These are phyloP conservation scores for Gymnosoma rotundatum DNA, from an alignment of 2,888 invertebrate species.

Conservation along the genomic window DNA sequence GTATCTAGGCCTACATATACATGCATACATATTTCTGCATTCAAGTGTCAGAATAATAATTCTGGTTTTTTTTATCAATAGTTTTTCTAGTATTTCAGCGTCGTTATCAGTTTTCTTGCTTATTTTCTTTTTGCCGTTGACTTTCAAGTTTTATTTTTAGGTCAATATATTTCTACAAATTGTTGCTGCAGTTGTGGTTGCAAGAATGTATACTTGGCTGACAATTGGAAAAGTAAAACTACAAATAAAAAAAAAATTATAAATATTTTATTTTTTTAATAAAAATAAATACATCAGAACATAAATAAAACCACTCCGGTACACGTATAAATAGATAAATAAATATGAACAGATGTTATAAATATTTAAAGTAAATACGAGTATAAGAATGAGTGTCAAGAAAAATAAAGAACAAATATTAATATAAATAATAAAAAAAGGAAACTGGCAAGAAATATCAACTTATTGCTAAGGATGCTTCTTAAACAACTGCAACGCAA, in stretches of 20 bases:
- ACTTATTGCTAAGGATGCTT: not conserved
- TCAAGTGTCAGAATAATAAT: constrained; percentile 38
- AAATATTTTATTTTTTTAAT: not conserved
- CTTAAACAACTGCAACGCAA: constrained; percentile 4
- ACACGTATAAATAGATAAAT: constrained; percentile 3
- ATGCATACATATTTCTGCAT: constrained; percentile 4
- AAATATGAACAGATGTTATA: constrained; percentile 3
- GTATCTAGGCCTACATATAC: not conserved
- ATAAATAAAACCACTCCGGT: not conserved
- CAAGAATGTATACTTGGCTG: constrained; percentile 20
- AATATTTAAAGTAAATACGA: constrained; percentile 19
- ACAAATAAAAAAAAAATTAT: not conserved
- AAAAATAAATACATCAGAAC: not conserved
- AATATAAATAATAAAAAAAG: not conserved
- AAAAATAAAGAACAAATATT: constrained; percentile 8
- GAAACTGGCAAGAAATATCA: not conserved
- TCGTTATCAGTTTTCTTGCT: not conserved
- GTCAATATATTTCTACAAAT: constrained; percentile 38
- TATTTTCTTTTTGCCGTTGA: not conserved
- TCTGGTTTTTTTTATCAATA: not conserved
- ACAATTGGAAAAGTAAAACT: constrained; percentile 10
- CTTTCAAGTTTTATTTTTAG: constrained; percentile 11
- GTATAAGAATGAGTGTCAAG: constrained; percentile 1
- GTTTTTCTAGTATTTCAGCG: not conserved
- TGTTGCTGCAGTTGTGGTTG: constrained; percentile 11